phyloP scores from a whole-genome alignment of 2,113 vertebrate species.

The Corythornis vintsioides region DNA sequence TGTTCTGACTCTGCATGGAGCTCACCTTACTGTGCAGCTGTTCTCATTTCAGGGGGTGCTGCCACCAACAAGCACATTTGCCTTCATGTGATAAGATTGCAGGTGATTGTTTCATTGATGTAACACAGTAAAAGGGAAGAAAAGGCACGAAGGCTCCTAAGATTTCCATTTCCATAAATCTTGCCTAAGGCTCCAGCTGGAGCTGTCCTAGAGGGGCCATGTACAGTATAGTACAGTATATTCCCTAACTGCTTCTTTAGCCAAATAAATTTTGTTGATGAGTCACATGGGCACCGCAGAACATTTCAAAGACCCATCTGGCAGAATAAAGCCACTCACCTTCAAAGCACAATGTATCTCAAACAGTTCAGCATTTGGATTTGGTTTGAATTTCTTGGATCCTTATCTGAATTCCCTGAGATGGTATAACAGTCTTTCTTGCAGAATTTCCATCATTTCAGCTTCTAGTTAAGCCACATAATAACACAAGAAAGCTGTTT shows the following conservation, averaged over 20 bases:
- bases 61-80: conserved; percentile 2
- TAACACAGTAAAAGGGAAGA: neutral
- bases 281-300: conserved; percentile 47
- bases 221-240: conserved; percentile 57
- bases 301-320: conserved; percentile 63
- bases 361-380: conserved; percentile 56
- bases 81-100: conserved; percentile 8
- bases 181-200: conserved; percentile 61
- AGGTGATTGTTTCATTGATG: neutral
- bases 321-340: conserved; percentile 50
- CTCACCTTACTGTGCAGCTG: neutral
- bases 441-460: neutral
- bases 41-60: neutral
- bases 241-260: conserved; percentile 46
- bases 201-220: conserved; percentile 41
- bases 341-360: conserved; percentile 42
- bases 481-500: conserved; percentile 5
- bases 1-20: neutral
- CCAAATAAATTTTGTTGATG: conserved; percentile 64
- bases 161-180: conserved; percentile 64
- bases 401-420: conserved; percentile 39
- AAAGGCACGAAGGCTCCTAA: neutral
- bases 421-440: conserved; percentile 21
- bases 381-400: conserved; percentile 63
- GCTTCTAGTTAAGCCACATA: conserved; percentile 20